Conservation (phyloP, 2,113 vertebrate species). For the Steatornis caripensis region DNA sequence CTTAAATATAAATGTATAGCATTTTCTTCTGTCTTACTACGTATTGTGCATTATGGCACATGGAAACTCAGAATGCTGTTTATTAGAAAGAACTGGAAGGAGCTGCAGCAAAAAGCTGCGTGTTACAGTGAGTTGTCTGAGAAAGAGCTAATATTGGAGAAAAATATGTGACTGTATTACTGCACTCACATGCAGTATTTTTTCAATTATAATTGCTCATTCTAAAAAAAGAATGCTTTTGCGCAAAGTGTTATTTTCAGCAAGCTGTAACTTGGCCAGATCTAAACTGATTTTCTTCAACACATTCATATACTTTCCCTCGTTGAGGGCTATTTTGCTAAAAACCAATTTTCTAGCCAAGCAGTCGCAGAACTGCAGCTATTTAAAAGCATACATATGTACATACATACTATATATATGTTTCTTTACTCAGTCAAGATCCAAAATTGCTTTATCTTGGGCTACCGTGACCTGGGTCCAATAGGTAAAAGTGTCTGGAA, state of each 20-base stretch:
- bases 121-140: background rate
- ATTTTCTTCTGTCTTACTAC: background rate
- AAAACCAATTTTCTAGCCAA: background rate
- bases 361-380: background rate
- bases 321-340: background rate
- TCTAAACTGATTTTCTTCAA: background rate
- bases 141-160: background rate
- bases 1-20: background rate
- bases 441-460: background rate
- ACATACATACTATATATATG: background rate
- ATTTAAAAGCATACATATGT: background rate
- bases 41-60: background rate
- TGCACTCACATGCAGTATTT: background rate
- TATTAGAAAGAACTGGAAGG: background rate
- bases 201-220: background rate
- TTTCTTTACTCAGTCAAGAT: background rate
- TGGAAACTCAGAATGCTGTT: background rate
- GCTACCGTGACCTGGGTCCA: background rate
- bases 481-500: background rate
- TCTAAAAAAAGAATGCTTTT: background rate
- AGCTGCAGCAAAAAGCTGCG: background rate
- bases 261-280: background rate
- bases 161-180: background rate
- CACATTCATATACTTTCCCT: background rate
- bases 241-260: background rate